Conservation (phyloP, 2,888 invertebrate species). For the Heterodera filipjevi region DNA sequence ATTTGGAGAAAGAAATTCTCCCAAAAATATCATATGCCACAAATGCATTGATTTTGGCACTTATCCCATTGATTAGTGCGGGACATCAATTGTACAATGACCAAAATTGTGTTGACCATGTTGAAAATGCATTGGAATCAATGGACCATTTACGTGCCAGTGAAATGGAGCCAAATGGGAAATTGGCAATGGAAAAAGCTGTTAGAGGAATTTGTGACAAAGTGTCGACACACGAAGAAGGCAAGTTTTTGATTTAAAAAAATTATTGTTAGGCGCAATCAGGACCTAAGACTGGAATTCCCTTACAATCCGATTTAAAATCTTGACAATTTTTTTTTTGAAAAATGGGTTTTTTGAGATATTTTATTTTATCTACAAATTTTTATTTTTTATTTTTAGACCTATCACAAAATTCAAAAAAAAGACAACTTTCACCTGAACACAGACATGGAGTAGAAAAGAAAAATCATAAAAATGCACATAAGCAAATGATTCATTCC, state of each 20-base stretch:
- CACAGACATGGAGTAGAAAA: no score
- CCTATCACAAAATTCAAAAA: no score
- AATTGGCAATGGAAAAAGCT: background rate
- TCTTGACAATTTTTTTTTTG: no score
- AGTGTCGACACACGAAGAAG: background rate
- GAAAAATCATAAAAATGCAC: no score
- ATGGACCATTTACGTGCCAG: background rate
- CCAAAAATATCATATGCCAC: background rate
- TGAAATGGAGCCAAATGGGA: background rate
- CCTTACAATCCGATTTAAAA: no score
- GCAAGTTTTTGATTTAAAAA: background rate
- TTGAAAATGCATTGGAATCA: background rate
- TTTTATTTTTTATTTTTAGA: background rate
- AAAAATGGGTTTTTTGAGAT: background rate
- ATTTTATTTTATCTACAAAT: background rate
- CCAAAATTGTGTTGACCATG: background rate
- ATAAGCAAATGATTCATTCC: no score
- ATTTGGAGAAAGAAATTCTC: constrained; percentile 1
- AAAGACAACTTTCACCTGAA: no score
- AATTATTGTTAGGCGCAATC: no score
- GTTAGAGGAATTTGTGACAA: background rate
- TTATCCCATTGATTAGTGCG: background rate
- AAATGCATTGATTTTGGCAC: background rate
- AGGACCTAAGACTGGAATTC: no score
- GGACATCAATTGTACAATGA: background rate